Evolutionary conservation across 2,797 vertebrate species (phyloP).

Genomic region (Leptatherina wallacei): DNA sequence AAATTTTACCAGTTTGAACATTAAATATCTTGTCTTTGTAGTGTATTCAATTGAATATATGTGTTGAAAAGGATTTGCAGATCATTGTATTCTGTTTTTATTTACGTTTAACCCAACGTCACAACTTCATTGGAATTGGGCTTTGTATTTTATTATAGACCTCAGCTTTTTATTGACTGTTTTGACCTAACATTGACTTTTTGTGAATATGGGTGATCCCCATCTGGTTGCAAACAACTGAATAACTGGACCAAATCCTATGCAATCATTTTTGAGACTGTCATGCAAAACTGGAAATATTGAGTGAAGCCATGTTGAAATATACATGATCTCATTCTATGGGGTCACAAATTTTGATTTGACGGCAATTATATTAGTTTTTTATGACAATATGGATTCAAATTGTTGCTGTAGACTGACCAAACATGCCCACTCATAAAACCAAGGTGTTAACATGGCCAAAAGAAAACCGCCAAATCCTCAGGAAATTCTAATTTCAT

Average conservation of each 20-base stretch:
- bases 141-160: neutral
- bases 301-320: neutral
- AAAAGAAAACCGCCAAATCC: neutral
- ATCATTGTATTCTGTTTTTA: too few species aligned
- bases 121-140: too few species aligned
- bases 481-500: neutral
- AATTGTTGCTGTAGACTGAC: neutral
- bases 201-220: neutral
- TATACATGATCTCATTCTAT: too few species aligned
- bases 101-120: too few species aligned
- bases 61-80: too few species aligned
- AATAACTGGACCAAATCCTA: neutral
- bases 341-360: neutral
- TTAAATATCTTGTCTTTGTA: too few species aligned
- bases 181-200: neutral
- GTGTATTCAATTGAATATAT: too few species aligned
- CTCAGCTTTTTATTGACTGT: neutral
- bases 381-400: neutral
- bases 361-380: neutral
- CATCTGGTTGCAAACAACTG: neutral
- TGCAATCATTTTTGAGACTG: too few species aligned
- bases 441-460: neutral
- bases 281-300: neutral
- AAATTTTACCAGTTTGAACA: too few species aligned
- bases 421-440: neutral